Base-by-base conservation (phyloP, 2,888 invertebrate species). In the Pheosia gnoma region DNA sequence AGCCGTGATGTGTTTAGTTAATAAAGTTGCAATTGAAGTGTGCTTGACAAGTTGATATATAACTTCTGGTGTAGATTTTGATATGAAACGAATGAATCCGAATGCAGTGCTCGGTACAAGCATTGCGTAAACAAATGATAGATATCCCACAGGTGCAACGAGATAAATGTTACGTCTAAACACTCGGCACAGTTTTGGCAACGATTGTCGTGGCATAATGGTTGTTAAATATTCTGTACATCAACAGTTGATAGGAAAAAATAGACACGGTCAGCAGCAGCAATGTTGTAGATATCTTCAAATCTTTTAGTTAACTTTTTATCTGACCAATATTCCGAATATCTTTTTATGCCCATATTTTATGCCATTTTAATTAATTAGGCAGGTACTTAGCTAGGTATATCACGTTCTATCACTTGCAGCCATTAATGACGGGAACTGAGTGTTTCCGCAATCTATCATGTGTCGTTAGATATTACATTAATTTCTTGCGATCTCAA, bases 131-230 rank as follows among this genome's bases (percentile, higher is more conserved):
- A 63, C 60, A 10, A 53, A 36, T 65, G 71, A 74, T 66, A 59
- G 66, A 70, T 60, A 68, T 8, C 57, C 57, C 57, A 74, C 75
- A 74, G 67, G 68, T 75, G 75, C 57, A 59, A 62, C 60, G 63
- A 68, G 68, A 70, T 68, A 71, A 71, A 76, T 71, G 67, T 61
- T 61, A 58, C 55, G 67, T 61, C 61, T 58, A 58, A 63, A 60
- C 65, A 68, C 64, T 66, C 53, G 57, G 57, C 59, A 57, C 59
- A 57, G 53, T 68, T 70, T 74, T 76, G 76, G 74, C 76, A 76
- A 67, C 65, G 69, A 65, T 59, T 65, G 59, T 60, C 55, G 66
- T 65, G 53, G 58, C 59, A 47, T 71, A 68, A 25, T 25, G 25
- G 47, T 47, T 47, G n/a, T 47, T 47, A n/a, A 11, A 47, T 47